These are phyloP conservation scores for Gibbula magus DNA, from an alignment of 2,888 invertebrate species.

Conservation along the genomic window DNA sequence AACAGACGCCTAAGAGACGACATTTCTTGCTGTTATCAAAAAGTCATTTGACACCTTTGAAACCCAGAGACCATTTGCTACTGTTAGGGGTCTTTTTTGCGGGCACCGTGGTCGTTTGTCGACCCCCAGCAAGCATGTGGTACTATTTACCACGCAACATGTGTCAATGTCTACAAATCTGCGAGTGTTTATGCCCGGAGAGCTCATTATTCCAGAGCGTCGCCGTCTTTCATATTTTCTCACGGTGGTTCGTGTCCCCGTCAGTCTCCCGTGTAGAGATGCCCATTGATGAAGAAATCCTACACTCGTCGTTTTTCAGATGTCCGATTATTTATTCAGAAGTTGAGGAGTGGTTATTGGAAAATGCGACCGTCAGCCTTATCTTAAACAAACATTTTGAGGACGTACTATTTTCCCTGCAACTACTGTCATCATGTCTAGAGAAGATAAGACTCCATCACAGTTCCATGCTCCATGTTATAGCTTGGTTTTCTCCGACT, in stretches of 20 bases:
- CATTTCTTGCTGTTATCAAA: too few relatives aligned
- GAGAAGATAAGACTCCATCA: neutral
- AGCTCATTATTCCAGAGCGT: conserved; percentile 19
- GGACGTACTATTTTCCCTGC: neutral
- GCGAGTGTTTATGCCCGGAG: neutral
- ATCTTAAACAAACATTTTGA: conserved; percentile 22
- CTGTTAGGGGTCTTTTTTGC: neutral
- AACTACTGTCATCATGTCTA: neutral
- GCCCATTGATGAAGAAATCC: neutral
- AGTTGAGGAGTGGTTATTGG: neutral
- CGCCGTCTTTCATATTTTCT: conserved; percentile 15
- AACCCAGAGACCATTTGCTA: neutral
- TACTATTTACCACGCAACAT: conserved; percentile 16
- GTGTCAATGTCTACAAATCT: conserved; percentile 1
- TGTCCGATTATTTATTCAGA: conserved; percentile 13
- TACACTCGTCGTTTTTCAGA: neutral
- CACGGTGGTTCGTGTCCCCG: neutral
- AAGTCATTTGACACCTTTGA: neutral
- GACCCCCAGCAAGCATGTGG: neutral
- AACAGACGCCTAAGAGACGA: too few relatives aligned
- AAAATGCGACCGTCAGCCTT: conserved; percentile 2
- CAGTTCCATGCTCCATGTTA: neutral
- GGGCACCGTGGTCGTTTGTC: neutral
- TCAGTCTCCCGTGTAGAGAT: neutral
- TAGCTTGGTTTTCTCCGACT: neutral